Conservation (phyloP, 2,888 invertebrate genomes). For the Chymomyza caudatula region DNA sequence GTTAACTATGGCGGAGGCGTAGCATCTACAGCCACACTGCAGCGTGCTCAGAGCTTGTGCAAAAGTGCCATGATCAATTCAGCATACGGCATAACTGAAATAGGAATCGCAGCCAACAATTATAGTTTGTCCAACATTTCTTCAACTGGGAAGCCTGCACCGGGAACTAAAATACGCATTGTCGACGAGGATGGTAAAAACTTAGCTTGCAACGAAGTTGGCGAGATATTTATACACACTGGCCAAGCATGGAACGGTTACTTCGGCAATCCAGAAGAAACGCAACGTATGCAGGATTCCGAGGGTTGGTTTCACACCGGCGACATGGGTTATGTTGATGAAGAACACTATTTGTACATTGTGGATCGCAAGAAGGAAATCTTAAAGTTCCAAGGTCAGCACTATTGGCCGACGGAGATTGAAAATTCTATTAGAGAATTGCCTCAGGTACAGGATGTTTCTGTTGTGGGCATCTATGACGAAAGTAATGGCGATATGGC, state of each 20-base stretch:
- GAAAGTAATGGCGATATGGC: constrained; percentile 51
- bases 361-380: constrained; percentile 70
- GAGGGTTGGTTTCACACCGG: constrained; percentile 68
- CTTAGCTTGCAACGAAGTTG: constrained; percentile 47
- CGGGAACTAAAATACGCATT: constrained; percentile 47
- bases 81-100: constrained; percentile 48
- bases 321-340: constrained; percentile 71
- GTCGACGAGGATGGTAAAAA: constrained; percentile 53
- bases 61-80: constrained; percentile 19
- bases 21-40: constrained; percentile 12
- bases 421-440: constrained; percentile 52
- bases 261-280: constrained; percentile 53
- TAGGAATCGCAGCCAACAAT: constrained; percentile 27
- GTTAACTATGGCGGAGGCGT: constrained; percentile 30
- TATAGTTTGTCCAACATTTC: constrained; percentile 23
- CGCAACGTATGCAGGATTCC: constrained; percentile 41
- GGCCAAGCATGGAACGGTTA: constrained; percentile 61
- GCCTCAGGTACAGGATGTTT: constrained; percentile 55
- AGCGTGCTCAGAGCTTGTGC: constrained; percentile 3
- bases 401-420: constrained; percentile 56
- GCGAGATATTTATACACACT: constrained; percentile 55
- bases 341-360: constrained; percentile 51
- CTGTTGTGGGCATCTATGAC: constrained; percentile 61
- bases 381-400: constrained; percentile 53
- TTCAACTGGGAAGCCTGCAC: constrained; percentile 46